A percentile compares a stretch with the other conserved stretches of the same genome.
These are phyloP conservation scores for Crenuchus spilurus DNA, from an alignment of 2,797 vertebrate genomes.

Conservation along the genomic window DNA sequence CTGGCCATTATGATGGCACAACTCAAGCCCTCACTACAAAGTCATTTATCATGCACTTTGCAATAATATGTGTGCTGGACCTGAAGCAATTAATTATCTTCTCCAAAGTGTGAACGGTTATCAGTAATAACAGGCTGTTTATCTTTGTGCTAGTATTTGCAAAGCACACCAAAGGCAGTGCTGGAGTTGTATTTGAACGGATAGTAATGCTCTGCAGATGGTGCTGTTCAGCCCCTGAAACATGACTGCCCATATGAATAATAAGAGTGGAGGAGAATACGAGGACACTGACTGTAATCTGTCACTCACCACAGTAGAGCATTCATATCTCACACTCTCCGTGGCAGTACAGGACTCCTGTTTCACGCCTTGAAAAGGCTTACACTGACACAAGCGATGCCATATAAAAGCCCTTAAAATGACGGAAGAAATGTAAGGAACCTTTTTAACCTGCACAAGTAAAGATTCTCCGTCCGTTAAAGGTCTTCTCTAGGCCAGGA, in stretches of 20 bases:
- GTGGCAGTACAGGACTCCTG: neutral
- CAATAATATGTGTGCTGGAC: neutral
- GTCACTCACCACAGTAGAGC: neutral
- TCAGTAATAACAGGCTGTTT: constrained; percentile 12
- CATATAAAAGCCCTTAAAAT: neutral
- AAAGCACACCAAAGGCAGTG: constrained; percentile 8
- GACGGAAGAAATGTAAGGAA: too few species aligned
- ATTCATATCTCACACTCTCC: neutral
- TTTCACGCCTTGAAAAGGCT: neutral
- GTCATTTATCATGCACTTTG: constrained; percentile 1
- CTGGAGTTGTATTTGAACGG: neutral
- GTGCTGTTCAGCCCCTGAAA: constrained; percentile 44
- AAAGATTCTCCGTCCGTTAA: too few species aligned
- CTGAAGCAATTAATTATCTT: constrained; percentile 15
- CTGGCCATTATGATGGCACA: neutral
- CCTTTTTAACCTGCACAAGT: too few species aligned
- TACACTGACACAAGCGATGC: neutral
- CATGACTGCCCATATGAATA: neutral
- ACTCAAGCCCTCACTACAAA: neutral
- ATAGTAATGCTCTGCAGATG: constrained; percentile 38
- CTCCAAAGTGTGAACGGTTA: neutral
- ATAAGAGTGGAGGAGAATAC: constrained; percentile 9
- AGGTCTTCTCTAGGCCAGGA: too few species aligned
- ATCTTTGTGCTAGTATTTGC: neutral
- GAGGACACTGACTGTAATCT: constrained; percentile 7